A percentile compares a stretch with the other conserved stretches of the same genome.
phyloP scores from a whole-genome alignment of 2,888 invertebrate genomes.

The Heliconius cydno region DNA sequence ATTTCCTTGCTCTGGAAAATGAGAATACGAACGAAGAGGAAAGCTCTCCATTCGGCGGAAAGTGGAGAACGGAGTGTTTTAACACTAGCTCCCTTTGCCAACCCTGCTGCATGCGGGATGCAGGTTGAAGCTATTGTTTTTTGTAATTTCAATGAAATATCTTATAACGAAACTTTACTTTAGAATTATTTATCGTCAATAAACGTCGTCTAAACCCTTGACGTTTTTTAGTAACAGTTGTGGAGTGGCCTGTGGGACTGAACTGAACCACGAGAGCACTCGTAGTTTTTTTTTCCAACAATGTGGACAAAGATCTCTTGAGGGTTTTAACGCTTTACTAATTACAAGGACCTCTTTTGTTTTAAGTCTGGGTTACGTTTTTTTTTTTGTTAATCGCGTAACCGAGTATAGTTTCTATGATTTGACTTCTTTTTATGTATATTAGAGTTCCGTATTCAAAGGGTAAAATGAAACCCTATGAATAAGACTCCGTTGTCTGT shows the following conservation, averaged over 20 bases:
- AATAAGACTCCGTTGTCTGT: too few relatives aligned
- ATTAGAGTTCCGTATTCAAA: too few relatives aligned
- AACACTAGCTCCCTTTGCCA: not conserved
- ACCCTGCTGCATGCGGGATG: not conserved
- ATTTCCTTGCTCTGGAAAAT: too few relatives aligned
- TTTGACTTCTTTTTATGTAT: not conserved
- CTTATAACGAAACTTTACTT: not conserved
- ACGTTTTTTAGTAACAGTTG: constrained; percentile 23
- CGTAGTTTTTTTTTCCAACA: constrained; percentile 9
- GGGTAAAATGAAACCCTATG: too few relatives aligned
- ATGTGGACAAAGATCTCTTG: constrained; percentile 24
- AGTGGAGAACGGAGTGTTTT: too few relatives aligned
- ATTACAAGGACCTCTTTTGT: constrained; percentile 33
- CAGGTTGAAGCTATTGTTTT: not conserved
- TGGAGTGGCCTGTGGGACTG: not conserved
- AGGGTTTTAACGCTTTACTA: constrained; percentile 28
- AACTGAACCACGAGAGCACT: constrained; percentile 4
- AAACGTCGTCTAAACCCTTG: constrained; percentile 10
- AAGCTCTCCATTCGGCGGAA: too few relatives aligned
- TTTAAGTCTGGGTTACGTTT: constrained; percentile 18
- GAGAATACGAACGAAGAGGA: too few relatives aligned
- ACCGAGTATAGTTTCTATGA: not conserved
- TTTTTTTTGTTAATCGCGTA: not conserved
- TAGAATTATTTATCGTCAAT: not conserved
- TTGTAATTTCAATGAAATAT: not conserved